Base-by-base conservation (phyloP, 2,888 invertebrate species). In the Perizoma flavofasciatum region DNA sequence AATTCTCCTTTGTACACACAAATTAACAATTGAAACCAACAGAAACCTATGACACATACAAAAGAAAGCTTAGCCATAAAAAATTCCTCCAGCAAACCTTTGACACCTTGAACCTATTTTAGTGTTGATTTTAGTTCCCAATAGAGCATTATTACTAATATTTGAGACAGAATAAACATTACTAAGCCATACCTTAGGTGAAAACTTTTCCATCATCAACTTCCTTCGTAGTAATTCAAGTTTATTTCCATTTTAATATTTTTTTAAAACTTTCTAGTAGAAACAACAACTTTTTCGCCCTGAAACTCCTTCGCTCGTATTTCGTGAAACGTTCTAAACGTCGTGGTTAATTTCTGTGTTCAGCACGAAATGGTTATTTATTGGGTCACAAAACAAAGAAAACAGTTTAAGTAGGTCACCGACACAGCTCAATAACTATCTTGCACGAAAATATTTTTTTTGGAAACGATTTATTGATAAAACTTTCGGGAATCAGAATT, bases 151-250 rank as follows among this genome's bases (percentile, higher is more conserved):
- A 22, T 22, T 1, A 22, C 22, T 22, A 22, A 22, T 22, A 22
- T 22, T 22, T 22, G 22, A 22, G 1, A 41, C 0, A 41, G 5
- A 41, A 41, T 4, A 54, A 6, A 46, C 10, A 33, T n/a, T 7
- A 48, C 45, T 34, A n/a, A 6, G 22, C 0, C 41, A 32, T 73
- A 78, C 78, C 71, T 70, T 75, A 11, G 51, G 44, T 53, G 59
- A 75, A 53, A 70, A 68, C 55, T 72, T 77, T 71, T 77, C 80
- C 87, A 88, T 88, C 53, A 68, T 85, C 83, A 81, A 65, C 76
- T 82, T 60, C 46, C 61, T 45, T 48, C 32, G 39, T 7, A 58
- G 32, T 32, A 49, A 55, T 47, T 52, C 35, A 11, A 52, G 60
- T 45, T 52, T n/a, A 55, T 37, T 52, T 44, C 51, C 59, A 51